Evolutionary conservation across 2,113 vertebrate genomes (phyloP).

Genomic region (Melospiza georgiana): DNA sequence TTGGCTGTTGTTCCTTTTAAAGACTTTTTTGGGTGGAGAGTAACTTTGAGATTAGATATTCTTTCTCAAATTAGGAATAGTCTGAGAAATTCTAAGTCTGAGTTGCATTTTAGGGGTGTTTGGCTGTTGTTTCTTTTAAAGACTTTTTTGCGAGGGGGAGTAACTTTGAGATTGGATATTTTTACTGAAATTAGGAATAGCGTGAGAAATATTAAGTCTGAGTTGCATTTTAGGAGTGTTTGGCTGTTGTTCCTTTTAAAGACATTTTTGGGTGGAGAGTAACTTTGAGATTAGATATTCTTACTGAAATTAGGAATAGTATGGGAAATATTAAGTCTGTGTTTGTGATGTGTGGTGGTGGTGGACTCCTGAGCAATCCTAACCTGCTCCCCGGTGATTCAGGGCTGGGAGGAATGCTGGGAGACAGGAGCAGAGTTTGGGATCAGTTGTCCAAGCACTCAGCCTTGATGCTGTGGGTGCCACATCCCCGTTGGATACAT

Average conservation of each 20-base stretch:
- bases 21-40: fast-evolving
- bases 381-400: fast-evolving
- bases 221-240: background rate
- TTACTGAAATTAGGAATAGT: background rate
- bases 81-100: no score
- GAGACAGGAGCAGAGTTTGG: background rate
- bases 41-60: background rate
- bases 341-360: background rate
- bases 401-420: background rate
- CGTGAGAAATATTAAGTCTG: background rate
- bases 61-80: background rate
- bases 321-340: background rate
- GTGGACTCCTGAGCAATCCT: background rate
- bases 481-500: no score
- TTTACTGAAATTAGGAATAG: background rate
- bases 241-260: background rate
- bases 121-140: no score
- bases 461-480: background rate
- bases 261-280: fast-evolving
- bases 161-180: no score
- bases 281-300: background rate
- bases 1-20: background rate
- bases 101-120: no score
- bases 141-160: no score
- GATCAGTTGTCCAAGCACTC: background rate